A percentile compares a stretch with the other conserved stretches of the same genome.
phyloP scores from a whole-genome alignment of 2,113 vertebrate genomes.

The Phoenicopterus ruber region DNA sequence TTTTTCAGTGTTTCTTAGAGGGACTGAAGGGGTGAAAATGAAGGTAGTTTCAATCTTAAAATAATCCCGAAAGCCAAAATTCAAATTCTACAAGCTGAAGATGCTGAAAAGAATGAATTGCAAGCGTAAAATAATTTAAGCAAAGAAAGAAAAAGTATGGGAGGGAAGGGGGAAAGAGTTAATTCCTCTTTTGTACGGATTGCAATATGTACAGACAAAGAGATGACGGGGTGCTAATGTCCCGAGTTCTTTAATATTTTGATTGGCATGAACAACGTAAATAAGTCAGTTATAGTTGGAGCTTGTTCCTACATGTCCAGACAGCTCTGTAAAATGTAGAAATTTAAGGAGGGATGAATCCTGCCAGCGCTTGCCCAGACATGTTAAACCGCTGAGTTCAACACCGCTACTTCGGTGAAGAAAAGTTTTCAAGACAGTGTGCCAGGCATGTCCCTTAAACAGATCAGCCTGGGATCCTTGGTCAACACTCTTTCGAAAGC shows the following conservation, averaged over 20 bases:
- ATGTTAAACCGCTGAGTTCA: neutral
- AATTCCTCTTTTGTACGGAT: neutral
- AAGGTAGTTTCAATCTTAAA: neutral
- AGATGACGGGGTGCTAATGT: conserved; percentile 1
- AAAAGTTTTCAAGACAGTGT: neutral
- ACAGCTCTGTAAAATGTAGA: conserved; percentile 22
- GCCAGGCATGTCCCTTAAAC: neutral
- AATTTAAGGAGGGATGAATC: neutral
- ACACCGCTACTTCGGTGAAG: neutral
- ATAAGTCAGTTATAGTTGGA: neutral
- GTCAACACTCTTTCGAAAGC: neutral
- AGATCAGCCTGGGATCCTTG: neutral
- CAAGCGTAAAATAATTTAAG: neutral
- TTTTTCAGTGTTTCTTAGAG: neutral
- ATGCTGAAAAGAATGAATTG: neutral
- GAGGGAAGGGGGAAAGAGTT: neutral
- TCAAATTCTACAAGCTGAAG: neutral
- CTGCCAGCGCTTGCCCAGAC: neutral
- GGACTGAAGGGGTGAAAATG: neutral
- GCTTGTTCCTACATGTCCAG: conserved; percentile 17
- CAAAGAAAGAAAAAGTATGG: neutral
- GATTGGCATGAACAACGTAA: neutral
- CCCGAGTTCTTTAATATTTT: neutral
- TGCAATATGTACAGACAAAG: neutral
- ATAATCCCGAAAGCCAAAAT: neutral